Percentiles rank a stretch among this genome's conserved stretches.
phyloP scores from a whole-genome alignment of 1,140 invertebrate species.

The Galleria mellonella region DNA sequence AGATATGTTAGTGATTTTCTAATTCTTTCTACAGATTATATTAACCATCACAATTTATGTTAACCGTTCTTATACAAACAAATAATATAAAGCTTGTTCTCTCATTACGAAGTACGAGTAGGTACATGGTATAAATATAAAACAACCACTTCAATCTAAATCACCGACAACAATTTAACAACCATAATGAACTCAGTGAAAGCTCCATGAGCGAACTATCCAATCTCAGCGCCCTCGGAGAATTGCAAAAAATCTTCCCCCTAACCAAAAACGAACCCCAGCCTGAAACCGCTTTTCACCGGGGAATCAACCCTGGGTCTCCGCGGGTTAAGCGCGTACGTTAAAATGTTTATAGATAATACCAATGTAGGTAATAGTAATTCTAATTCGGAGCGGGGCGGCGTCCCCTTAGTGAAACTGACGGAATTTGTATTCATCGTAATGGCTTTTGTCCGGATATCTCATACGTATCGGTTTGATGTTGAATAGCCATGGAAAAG shows the following conservation, averaged over 20 bases:
- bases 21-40: no score
- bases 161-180: conserved; percentile 37
- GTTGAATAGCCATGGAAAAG: conserved; percentile 37
- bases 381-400: conserved; percentile 39
- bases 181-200: conserved; percentile 33
- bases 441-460: conserved; percentile 50
- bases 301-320: conserved; percentile 51
- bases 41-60: no score
- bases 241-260: conserved; percentile 51
- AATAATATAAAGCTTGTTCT: no score
- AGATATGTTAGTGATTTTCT: no score
- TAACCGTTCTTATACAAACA: no score
- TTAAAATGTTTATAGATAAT: conserved; percentile 73
- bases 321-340: conserved; percentile 64
- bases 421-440: conserved; percentile 49
- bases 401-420: conserved; percentile 20
- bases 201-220: conserved; percentile 29
- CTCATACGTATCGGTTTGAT: conserved; percentile 34
- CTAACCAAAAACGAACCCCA: conserved; percentile 38
- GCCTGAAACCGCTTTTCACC: conserved; percentile 38
- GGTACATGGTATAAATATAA: not conserved
- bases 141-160: conserved; percentile 16
- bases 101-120: no score
- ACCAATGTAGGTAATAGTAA: conserved; percentile 58
- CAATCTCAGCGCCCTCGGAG: conserved; percentile 47